Percentiles rank a stretch among this genome's conserved stretches.
These are phyloP conservation scores for Hucho hucho DNA, from an alignment of 2,113 vertebrate genomes.

Conservation along the genomic window DNA sequence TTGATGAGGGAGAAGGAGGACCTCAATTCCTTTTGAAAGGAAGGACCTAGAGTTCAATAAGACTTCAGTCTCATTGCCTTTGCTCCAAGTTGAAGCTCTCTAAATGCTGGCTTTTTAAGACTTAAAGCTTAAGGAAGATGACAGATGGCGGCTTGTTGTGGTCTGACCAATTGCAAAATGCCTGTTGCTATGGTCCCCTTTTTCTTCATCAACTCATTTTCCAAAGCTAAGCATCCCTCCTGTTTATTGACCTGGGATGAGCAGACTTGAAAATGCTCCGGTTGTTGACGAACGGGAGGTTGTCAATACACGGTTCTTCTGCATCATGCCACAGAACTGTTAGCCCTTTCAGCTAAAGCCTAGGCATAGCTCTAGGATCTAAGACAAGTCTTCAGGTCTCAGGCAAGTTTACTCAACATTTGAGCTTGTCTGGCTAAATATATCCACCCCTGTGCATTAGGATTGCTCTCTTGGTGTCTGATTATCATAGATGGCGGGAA, in stretches of 20 bases:
- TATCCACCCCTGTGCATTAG: too few relatives aligned
- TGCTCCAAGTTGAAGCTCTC: constrained; percentile 61
- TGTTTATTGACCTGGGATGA: constrained; percentile 61
- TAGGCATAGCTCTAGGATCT: too few relatives aligned
- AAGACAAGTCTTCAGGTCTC: too few relatives aligned
- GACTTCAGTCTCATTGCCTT: constrained; percentile 65
- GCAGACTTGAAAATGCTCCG: constrained; percentile 59
- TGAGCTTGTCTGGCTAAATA: too few relatives aligned
- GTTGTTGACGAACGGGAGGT: constrained; percentile 66
- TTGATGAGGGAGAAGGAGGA: constrained; percentile 70
- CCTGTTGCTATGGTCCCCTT: constrained; percentile 57
- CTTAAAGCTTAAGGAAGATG: constrained; percentile 40
- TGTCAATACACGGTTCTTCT: not conserved
- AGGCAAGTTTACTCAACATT: too few relatives aligned
- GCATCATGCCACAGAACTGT: too few relatives aligned
- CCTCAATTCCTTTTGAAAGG: constrained; percentile 56
- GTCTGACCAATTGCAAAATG: constrained; percentile 39
- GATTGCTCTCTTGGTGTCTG: constrained; percentile 22
- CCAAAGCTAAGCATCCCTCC: constrained; percentile 42
- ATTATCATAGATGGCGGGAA: constrained; percentile 29
- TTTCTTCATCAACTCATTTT: constrained; percentile 38
- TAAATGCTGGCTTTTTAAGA: constrained; percentile 51
- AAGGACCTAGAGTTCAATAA: constrained; percentile 67
- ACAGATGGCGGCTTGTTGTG: constrained; percentile 66
- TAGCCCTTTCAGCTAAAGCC: too few relatives aligned